Percentiles rank a stretch among this genome's conserved stretches.
phyloP scores from a whole-genome alignment of 2,797 vertebrate genomes.

The Falco columbarius region DNA sequence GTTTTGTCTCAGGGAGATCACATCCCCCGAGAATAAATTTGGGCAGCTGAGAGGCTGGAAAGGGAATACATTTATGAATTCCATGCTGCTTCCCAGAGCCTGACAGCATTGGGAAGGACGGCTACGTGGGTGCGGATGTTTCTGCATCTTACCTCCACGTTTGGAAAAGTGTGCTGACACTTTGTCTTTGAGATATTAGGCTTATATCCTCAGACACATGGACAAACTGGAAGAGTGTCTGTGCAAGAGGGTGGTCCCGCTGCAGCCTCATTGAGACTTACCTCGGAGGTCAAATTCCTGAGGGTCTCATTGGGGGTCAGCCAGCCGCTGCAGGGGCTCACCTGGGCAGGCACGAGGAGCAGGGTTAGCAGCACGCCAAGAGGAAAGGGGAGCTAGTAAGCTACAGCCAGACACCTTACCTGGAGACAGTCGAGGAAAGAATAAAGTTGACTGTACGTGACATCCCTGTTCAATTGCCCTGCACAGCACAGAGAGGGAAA shows the following conservation, averaged over 20 bases:
- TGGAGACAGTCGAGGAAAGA: slow-evolving; percentile 79
- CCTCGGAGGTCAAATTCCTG: slow-evolving; percentile 76
- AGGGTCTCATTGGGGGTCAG: slow-evolving; percentile 78
- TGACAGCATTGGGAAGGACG: neutral
- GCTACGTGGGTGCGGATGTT: fast-evolving
- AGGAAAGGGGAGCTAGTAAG: neutral
- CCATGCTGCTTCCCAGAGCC: neutral
- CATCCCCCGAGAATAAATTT: neutral
- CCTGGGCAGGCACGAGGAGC: slow-evolving; percentile 39
- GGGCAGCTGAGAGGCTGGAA: neutral
- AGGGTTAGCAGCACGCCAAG: fast-evolving
- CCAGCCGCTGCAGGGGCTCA: slow-evolving; percentile 78
- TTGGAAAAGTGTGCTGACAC: fast-evolving
- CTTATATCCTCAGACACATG: neutral
- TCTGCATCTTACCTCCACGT: fast-evolving
- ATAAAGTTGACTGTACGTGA: slow-evolving; percentile 77
- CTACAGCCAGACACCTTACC: slow-evolving; percentile 54
- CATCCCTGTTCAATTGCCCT: slow-evolving; percentile 79
- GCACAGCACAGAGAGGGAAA: slow-evolving; percentile 26
- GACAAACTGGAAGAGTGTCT: neutral
- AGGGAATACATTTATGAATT: neutral
- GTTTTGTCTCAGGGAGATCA: neutral
- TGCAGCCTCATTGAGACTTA: neutral
- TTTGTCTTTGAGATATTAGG: neutral
- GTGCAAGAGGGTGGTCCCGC: fast-evolving